A percentile compares a stretch with the other conserved stretches of the same genome.
Evolutionary conservation across 2,888 invertebrate genomes (phyloP).

Genomic region (Monoplex corrugatus): DNA sequence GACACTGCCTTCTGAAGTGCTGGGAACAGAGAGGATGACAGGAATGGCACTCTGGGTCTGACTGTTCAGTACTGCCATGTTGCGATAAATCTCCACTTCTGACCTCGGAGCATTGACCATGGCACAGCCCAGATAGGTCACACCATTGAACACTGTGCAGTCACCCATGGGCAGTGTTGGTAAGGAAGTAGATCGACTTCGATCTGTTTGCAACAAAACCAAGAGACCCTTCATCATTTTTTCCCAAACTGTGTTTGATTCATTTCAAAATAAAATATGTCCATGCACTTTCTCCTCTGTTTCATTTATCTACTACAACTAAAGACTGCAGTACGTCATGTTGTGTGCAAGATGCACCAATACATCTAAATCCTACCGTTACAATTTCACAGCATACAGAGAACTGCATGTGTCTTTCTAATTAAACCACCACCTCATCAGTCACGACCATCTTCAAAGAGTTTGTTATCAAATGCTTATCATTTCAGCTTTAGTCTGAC

Average conservation of each 20-base stretch:
- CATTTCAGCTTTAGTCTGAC: no score
- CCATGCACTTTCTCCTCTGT: not conserved
- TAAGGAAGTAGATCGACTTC: slow-evolving; percentile 72
- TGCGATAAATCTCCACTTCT: slow-evolving; percentile 94
- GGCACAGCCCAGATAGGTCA: slow-evolving; percentile 95
- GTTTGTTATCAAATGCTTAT: no score
- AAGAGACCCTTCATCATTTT: no score
- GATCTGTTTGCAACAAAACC: slow-evolving; percentile 55
- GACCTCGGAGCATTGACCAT: slow-evolving; percentile 95
- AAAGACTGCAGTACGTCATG: no score
- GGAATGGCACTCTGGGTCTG: slow-evolving; percentile 90
- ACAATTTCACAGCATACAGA: no score
- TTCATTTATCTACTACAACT: no score
- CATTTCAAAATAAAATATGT: not conserved
- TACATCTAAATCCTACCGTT: no score
- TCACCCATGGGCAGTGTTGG: slow-evolving; percentile 72
- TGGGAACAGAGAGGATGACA: slow-evolving; percentile 95
- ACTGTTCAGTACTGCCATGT: slow-evolving; percentile 95
- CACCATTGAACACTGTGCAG: slow-evolving; percentile 90
- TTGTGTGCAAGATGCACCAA: no score
- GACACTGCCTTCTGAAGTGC: slow-evolving; percentile 94
- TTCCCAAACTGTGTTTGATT: not conserved
- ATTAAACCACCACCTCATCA: no score
- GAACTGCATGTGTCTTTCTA: no score
- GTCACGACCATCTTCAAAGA: no score